phyloP scores from a whole-genome alignment of 37 sponge, comb jelly and placozoan species.

The Mnemiopsis leidyi region DNA sequence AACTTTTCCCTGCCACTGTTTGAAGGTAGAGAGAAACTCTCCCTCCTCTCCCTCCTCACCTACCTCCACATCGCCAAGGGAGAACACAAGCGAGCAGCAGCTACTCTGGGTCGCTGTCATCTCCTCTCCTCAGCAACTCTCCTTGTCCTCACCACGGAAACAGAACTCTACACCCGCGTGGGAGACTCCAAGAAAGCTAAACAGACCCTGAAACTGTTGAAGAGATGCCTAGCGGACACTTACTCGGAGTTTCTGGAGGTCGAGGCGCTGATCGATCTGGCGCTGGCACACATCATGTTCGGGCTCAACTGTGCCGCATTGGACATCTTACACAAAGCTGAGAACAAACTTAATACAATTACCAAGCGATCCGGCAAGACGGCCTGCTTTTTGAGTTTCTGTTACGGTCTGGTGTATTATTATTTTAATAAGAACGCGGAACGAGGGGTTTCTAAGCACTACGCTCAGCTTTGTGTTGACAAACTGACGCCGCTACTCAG shows the following conservation, averaged over 20 bases:
- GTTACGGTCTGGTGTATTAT: constrained; percentile 39
- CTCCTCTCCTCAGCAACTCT: constrained; percentile 11
- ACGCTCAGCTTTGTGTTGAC: constrained; percentile 33
- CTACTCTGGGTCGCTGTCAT: not conserved
- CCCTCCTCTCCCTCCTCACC: constrained; percentile 46
- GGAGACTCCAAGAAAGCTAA: constrained; percentile 3
- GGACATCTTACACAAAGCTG: constrained; percentile 19
- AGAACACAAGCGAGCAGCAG: not conserved
- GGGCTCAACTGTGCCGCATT: constrained; percentile 53
- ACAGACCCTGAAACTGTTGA: not conserved
- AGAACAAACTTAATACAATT: not conserved
- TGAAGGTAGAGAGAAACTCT: constrained; percentile 7
- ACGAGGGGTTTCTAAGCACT: constrained; percentile 14
- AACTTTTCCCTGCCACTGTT: constrained; percentile 13
- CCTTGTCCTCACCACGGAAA: constrained; percentile 18
- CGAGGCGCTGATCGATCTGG: constrained; percentile 31
- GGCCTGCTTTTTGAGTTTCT: not conserved
- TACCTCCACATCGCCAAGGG: not conserved
- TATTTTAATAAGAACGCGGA: constrained; percentile 30
- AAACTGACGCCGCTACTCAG: constrained; percentile 11
- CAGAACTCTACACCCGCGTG: not conserved
- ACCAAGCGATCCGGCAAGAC: not conserved
- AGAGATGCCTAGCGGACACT: not conserved
- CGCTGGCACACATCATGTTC: constrained; percentile 54
- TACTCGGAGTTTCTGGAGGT: not conserved